Evolutionary conservation across 2,113 vertebrate genomes (phyloP).

Genomic region (Phaethornis superciliosus): DNA sequence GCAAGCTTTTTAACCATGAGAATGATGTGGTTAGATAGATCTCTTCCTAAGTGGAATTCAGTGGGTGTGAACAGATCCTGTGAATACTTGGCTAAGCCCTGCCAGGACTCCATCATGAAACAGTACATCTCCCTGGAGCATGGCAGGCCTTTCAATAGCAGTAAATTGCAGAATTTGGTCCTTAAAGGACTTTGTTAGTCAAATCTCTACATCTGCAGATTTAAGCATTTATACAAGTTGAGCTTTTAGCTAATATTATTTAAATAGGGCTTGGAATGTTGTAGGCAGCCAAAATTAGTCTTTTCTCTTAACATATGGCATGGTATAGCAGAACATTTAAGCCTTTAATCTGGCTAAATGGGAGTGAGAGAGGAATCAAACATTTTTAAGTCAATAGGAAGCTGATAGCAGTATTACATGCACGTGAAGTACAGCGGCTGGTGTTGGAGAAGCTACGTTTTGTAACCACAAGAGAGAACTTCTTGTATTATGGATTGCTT

Average conservation of each 20-base stretch:
- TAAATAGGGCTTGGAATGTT: constrained; percentile 52
- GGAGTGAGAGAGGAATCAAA: constrained; percentile 45
- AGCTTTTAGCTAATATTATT: constrained; percentile 49
- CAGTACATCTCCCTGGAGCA: constrained; percentile 29
- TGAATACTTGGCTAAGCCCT: not conserved
- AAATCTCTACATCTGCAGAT: constrained; percentile 44
- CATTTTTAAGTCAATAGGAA: constrained; percentile 51
- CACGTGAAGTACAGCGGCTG: constrained; percentile 42
- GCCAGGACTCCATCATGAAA: constrained; percentile 35
- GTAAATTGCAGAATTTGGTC: constrained; percentile 37
- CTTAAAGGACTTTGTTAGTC: constrained; percentile 39
- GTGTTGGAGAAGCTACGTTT: constrained; percentile 8
- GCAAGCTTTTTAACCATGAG: not conserved
- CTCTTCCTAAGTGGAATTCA: constrained; percentile 23
- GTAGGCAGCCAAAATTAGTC: constrained; percentile 42
- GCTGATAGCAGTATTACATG: constrained; percentile 37
- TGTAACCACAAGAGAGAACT: constrained; percentile 31
- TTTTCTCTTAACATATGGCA: constrained; percentile 48
- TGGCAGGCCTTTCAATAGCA: constrained; percentile 16
- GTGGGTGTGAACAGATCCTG: not conserved
- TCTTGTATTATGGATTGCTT: constrained; percentile 33
- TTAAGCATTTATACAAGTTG: constrained; percentile 56
- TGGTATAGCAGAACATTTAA: constrained; percentile 46
- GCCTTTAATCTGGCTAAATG: constrained; percentile 61
- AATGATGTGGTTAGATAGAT: not conserved